Evolutionary conservation across 1,140 invertebrate species (phyloP).

Genomic region (Drosophila tristis): DNA sequence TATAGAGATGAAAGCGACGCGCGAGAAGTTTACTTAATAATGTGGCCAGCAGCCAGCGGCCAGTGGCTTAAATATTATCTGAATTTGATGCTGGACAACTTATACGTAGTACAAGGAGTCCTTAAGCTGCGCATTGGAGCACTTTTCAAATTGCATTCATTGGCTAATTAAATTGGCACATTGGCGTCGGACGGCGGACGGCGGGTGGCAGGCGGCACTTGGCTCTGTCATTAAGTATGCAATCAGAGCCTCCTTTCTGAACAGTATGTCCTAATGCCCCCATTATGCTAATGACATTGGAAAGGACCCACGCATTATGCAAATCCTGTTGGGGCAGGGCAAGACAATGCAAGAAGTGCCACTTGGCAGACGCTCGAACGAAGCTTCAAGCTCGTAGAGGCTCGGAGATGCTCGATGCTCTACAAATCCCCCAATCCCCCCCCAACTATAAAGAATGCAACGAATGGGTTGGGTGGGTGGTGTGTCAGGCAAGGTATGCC

Average conservation of each 20-base stretch:
- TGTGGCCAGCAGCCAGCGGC: slow-evolving; percentile 1
- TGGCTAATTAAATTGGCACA: slow-evolving; percentile 73
- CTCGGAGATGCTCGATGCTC: slow-evolving; percentile 12
- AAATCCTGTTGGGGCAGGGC: slow-evolving; percentile 18
- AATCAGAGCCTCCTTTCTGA: slow-evolving; percentile 51
- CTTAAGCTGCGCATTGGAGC: slow-evolving; percentile 7
- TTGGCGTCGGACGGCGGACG: slow-evolving; percentile 36
- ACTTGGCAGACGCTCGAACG: too few species aligned
- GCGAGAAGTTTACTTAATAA: slow-evolving; percentile 28
- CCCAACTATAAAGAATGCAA: slow-evolving; percentile 47
- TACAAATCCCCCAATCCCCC: slow-evolving; percentile 41
- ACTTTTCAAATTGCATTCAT: slow-evolving; percentile 49
- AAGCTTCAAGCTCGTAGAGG: slow-evolving; percentile 1
- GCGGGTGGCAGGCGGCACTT: slow-evolving; percentile 23
- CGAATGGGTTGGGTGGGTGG: slow-evolving; percentile 1
- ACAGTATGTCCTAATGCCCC: slow-evolving; percentile 66
- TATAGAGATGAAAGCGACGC: slow-evolving; percentile 50
- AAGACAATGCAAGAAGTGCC: slow-evolving; percentile 37
- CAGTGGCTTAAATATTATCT: background rate
- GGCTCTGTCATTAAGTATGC: slow-evolving; percentile 64
- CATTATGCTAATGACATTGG: slow-evolving; percentile 80
- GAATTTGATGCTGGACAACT: background rate
- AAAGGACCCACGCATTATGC: slow-evolving; percentile 42
- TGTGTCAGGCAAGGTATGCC: slow-evolving; percentile 24
- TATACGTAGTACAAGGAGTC: too few species aligned